These are phyloP conservation scores for Sipunculus nudus DNA, from an alignment of 2,888 invertebrate genomes.

Conservation along the genomic window DNA sequence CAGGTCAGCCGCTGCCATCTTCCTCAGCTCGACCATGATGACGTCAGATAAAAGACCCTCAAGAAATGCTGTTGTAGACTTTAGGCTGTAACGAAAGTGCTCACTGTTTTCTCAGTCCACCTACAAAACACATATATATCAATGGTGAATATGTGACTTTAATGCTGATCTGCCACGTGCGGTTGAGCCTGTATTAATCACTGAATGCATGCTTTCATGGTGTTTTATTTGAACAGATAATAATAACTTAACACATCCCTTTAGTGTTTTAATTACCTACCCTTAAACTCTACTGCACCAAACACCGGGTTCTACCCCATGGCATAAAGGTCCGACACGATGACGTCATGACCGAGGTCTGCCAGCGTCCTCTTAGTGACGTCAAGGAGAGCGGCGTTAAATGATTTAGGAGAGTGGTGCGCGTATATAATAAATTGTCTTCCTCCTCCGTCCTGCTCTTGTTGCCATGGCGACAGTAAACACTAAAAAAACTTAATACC, in stretches of 20 bases:
- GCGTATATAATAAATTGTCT: constrained; percentile 50
- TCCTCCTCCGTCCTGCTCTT: too few species aligned
- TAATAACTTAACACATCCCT: too few species aligned
- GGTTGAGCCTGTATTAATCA: too few species aligned
- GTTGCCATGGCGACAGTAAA: too few species aligned
- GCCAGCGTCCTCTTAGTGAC: constrained; percentile 38
- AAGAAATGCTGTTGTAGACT: constrained; percentile 16
- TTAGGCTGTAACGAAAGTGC: constrained; percentile 20
- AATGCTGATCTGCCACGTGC: too few species aligned
- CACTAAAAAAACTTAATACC: too few species aligned
- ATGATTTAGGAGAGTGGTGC: constrained; percentile 47
- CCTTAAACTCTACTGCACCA: constrained; percentile 16
- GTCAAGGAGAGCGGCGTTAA: constrained; percentile 47
- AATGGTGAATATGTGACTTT: too few species aligned
- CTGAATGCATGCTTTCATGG: too few species aligned
- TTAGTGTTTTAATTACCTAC: constrained; percentile 11
- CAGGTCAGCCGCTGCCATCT: constrained; percentile 42
- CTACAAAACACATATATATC: background rate
- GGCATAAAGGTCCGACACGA: constrained; percentile 48
- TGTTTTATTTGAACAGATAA: too few species aligned
- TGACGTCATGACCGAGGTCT: constrained; percentile 41
- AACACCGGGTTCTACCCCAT: constrained; percentile 45
- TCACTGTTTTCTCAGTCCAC: background rate
- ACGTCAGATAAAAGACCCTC: constrained; percentile 23
- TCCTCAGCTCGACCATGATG: constrained; percentile 37